A percentile compares a stretch with the other conserved stretches of the same genome.
Conservation (phyloP, 2,888 invertebrate genomes). For the Meiosimyza decipiens region DNA sequence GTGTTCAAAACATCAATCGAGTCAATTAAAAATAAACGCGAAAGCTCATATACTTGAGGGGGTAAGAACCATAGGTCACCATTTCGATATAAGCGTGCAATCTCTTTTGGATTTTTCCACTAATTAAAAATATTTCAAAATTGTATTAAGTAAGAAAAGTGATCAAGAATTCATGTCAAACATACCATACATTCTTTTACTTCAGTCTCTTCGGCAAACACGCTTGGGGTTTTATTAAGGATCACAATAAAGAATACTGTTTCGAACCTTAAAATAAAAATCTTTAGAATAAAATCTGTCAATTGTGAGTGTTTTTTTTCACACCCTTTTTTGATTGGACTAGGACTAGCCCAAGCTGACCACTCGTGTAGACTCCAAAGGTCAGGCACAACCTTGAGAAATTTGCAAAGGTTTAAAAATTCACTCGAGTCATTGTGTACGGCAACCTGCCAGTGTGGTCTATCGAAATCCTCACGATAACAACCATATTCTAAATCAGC, state of each 20-base stretch:
- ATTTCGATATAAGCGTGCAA: constrained; percentile 45
- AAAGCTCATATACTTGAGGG: constrained; percentile 82
- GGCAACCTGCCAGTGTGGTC: constrained; percentile 73
- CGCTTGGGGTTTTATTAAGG: constrained; percentile 69
- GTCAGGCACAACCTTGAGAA: constrained; percentile 79
- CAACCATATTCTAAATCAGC: constrained; percentile 65
- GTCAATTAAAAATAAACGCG: constrained; percentile 71
- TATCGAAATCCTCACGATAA: constrained; percentile 69
- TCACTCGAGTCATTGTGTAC: constrained; percentile 59
- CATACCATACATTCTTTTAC: constrained; percentile 62
- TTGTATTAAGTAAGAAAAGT: background rate
- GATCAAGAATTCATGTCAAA: background rate
- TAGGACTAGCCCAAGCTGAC: constrained; percentile 85
- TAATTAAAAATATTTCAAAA: constrained; percentile 54
- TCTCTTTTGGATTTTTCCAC: constrained; percentile 74
- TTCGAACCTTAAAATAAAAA: constrained; percentile 70
- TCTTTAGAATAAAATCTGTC: constrained; percentile 11
- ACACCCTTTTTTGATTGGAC: constrained; percentile 67
- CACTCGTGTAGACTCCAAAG: constrained; percentile 83
- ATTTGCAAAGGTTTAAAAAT: constrained; percentile 76
- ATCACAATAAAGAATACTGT: constrained; percentile 78
- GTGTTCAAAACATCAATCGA: constrained; percentile 70
- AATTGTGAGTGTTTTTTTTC: background rate
- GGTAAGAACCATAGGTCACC: constrained; percentile 70
- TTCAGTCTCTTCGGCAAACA: constrained; percentile 69